Percentiles rank a stretch among this genome's conserved stretches.
phyloP scores from a whole-genome alignment of 1,140 invertebrate genomes.

The Brachionus manjavacas region DNA sequence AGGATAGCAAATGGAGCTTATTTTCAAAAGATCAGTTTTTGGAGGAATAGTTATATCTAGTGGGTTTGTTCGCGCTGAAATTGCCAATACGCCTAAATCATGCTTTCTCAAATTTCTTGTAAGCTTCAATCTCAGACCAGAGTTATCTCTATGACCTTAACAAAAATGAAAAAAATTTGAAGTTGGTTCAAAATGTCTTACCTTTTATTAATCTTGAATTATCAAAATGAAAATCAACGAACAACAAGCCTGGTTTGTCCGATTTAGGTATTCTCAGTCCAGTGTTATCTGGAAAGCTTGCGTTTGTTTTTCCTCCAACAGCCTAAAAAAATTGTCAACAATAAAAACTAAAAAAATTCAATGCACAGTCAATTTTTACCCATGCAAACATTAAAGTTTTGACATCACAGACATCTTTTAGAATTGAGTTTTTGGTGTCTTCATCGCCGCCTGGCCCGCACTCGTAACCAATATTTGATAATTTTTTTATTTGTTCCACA shows the following conservation, averaged over 20 bases:
- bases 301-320: slow-evolving; percentile 8
- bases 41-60: slow-evolving; percentile 15
- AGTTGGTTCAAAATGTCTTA: not conserved
- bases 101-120: slow-evolving; percentile 31
- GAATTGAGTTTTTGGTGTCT: not conserved
- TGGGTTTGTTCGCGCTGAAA: not conserved
- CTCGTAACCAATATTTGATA: not conserved
- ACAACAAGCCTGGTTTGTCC: not conserved
- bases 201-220: not conserved
- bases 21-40: not conserved
- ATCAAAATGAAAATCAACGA: slow-evolving; percentile 31
- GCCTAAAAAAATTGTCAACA: not conserved
- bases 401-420: slow-evolving; percentile 7
- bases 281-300: slow-evolving; percentile 32
- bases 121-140: not conserved
- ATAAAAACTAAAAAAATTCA: not conserved
- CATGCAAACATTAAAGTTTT: not conserved
- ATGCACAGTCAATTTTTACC: not conserved
- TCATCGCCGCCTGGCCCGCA: not conserved
- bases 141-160: not conserved
- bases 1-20: not conserved
- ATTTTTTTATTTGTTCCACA: not conserved
- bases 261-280: not conserved
- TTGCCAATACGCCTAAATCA: slow-evolving; percentile 10
- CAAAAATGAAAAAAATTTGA: too few relatives aligned